Percentiles rank a stretch among this genome's conserved stretches.
These are phyloP conservation scores for Thelaira solivaga DNA, from an alignment of 2,888 invertebrate genomes.

Conservation along the genomic window DNA sequence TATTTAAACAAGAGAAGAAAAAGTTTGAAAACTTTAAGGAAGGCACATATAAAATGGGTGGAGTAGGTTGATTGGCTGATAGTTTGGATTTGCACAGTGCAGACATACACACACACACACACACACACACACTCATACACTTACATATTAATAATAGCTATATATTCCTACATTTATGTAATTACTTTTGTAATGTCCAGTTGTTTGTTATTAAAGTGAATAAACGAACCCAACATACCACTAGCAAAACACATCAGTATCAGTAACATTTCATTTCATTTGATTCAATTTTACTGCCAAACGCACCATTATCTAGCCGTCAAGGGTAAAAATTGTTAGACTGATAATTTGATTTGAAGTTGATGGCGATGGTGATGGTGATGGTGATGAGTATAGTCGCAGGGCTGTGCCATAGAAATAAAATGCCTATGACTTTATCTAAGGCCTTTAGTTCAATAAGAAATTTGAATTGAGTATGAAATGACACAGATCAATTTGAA, in stretches of 20 bases:
- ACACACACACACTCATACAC: no score
- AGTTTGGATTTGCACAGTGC: neutral
- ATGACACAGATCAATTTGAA: no score
- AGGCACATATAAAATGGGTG: conserved; percentile 64
- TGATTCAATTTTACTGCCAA: conserved; percentile 64
- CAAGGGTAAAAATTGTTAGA: conserved; percentile 33
- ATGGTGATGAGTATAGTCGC: neutral
- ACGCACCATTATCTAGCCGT: conserved; percentile 27
- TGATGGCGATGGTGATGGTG: conserved; percentile 5
- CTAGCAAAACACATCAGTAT: conserved; percentile 44
- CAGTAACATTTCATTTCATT: conserved; percentile 36
- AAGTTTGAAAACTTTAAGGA: conserved; percentile 67
- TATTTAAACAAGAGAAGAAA: neutral
- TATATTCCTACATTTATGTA: no score
- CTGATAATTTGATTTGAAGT: conserved; percentile 37
- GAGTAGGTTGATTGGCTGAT: conserved; percentile 27
- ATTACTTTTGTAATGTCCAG: conserved; percentile 21
- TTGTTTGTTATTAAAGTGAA: conserved; percentile 19
- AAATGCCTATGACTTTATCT: no score
- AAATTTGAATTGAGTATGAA: no score
- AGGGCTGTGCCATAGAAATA: conserved; percentile 1
- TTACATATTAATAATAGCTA: no score
- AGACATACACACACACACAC: neutral
- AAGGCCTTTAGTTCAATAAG: no score
- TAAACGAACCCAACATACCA: conserved; percentile 3